Evolutionary conservation across 2,888 invertebrate genomes (phyloP).

Genomic region (Eretmocerus hayati): DNA sequence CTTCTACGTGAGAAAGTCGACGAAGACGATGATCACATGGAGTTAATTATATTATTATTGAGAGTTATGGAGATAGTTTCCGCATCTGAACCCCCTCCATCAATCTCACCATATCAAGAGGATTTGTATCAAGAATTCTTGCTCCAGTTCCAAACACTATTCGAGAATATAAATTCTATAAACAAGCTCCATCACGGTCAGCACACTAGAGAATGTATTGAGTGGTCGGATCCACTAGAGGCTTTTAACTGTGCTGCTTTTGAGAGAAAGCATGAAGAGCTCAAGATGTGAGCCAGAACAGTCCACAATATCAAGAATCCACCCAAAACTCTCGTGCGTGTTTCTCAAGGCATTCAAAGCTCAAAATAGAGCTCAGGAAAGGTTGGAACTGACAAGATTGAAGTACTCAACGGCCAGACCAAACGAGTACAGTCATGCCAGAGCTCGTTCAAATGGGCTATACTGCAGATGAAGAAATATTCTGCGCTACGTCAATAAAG

Average conservation of each 20-base stretch:
- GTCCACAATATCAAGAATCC: constrained; percentile 2
- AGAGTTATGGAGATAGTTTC: neutral
- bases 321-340: neutral
- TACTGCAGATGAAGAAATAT: neutral
- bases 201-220: neutral
- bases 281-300: neutral
- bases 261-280: neutral
- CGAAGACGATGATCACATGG: neutral
- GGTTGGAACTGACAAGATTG: neutral
- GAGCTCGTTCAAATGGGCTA: neutral
- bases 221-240: neutral
- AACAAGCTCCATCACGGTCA: neutral
- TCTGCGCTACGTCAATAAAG: neutral
- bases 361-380: neutral
- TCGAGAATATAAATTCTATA: neutral
- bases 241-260: neutral
- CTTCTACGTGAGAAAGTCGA: neutral
- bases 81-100: neutral
- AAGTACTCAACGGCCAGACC: too few relatives aligned
- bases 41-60: neutral
- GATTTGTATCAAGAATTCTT: neutral
- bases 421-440: neutral
- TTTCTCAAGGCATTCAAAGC: neutral
- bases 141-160: neutral
- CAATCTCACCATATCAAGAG: neutral